Percentiles rank a stretch among this genome's conserved stretches.
These are phyloP conservation scores for Scaptomyza tumidula DNA, from an alignment of 2,888 invertebrate genomes.

Conservation along the genomic window DNA sequence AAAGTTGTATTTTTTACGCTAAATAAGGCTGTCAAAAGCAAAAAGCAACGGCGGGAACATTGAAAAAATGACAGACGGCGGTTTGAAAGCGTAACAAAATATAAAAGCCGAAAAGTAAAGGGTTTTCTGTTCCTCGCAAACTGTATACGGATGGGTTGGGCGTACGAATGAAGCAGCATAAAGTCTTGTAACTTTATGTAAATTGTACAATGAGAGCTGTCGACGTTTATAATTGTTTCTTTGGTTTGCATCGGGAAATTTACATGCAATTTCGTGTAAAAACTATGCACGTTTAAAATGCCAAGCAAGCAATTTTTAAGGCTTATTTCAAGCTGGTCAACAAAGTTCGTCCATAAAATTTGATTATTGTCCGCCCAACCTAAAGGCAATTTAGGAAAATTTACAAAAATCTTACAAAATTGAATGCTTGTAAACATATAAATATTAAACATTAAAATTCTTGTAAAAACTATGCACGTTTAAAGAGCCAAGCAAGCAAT, in stretches of 20 bases:
- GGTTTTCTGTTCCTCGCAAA: background rate
- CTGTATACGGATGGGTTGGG: no score
- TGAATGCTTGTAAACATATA: constrained; percentile 58
- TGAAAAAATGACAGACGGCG: constrained; percentile 27
- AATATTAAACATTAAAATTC: constrained; percentile 79
- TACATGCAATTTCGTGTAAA: constrained; percentile 39
- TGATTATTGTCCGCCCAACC: constrained; percentile 25
- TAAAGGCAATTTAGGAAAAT: constrained; percentile 50
- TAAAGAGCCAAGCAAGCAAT: constrained; percentile 16
- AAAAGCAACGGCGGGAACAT: constrained; percentile 49
- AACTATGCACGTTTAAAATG: constrained; percentile 28
- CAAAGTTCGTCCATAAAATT: constrained; percentile 9
- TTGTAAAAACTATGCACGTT: constrained; percentile 30
- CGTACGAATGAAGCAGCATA: constrained; percentile 22
- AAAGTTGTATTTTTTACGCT: constrained; percentile 67
- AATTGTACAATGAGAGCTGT: constrained; percentile 55
- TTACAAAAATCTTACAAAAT: constrained; percentile 42
- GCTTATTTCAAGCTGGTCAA: constrained; percentile 28
- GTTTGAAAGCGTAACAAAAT: constrained; percentile 3
- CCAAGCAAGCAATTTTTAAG: constrained; percentile 5
- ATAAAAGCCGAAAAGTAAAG: constrained; percentile 4
- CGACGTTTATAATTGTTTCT: constrained; percentile 50
- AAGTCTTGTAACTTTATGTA: constrained; percentile 58
- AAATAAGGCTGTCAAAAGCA: constrained; percentile 58
- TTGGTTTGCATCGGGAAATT: constrained; percentile 41